Conservation (phyloP, 2,113 vertebrate species). For the Tichodroma muraria region DNA sequence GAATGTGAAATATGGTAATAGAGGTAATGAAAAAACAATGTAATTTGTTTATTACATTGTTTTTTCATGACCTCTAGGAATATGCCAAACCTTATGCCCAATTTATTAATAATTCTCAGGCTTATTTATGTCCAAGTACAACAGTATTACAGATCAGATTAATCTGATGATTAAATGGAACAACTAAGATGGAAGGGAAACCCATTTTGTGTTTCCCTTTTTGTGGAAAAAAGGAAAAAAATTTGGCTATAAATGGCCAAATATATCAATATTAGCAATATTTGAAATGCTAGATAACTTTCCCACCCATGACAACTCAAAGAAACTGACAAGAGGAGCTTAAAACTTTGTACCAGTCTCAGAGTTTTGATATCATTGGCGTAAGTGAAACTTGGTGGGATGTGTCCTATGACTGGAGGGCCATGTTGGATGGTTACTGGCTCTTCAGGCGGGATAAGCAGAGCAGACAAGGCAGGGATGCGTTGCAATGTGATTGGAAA, state of each 20-base stretch:
- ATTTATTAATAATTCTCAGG: neutral
- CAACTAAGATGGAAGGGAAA: neutral
- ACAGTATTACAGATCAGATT: neutral
- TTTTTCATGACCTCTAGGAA: too few relatives aligned
- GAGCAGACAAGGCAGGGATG: neutral
- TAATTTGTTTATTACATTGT: too few relatives aligned
- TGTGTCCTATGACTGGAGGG: neutral
- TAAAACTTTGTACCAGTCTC: neutral
- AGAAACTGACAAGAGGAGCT: neutral
- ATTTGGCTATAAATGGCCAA: neutral
- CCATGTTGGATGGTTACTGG: neutral
- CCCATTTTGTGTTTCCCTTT: too few relatives aligned
- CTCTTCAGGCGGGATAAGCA: neutral
- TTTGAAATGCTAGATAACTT: neutral
- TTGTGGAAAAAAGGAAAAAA: too few relatives aligned
- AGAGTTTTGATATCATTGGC: neutral
- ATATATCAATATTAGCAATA: neutral
- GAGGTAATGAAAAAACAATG: too few relatives aligned
- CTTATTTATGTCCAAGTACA: neutral
- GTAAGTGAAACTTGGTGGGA: neutral
- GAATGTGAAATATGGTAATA: neutral
- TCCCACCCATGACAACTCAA: neutral
- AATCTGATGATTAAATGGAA: neutral
- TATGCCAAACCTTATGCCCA: neutral
- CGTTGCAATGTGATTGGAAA: neutral